A percentile compares a stretch with the other conserved stretches of the same genome.
Conservation (phyloP, 2,888 invertebrate species). For the Noctua fimbriata region DNA sequence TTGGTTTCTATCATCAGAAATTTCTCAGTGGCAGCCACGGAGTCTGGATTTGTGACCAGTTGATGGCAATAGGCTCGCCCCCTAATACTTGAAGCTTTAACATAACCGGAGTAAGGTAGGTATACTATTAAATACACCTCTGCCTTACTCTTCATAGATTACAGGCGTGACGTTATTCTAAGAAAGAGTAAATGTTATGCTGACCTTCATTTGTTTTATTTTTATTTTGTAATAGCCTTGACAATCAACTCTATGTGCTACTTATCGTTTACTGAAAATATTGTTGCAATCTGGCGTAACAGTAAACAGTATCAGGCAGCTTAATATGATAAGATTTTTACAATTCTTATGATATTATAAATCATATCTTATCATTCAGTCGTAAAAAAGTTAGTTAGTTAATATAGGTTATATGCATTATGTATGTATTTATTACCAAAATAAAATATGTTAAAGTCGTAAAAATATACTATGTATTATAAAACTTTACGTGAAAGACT, state of each 20-base stretch:
- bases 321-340: conserved; percentile 50
- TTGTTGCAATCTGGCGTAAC: conserved; percentile 24
- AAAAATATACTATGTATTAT: conserved; percentile 17
- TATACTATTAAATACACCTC: no score
- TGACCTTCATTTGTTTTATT: conserved; percentile 16
- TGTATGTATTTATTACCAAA: no score
- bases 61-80: background rate
- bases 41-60: background rate
- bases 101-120: background rate
- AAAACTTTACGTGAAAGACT: conserved; percentile 17
- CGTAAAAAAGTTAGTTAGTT: no score
- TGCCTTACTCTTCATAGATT: background rate
- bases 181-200: background rate
- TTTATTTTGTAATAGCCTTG: conserved; percentile 33
- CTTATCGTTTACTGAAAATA: conserved; percentile 18
- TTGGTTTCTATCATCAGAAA: background rate
- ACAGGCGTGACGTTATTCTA: background rate
- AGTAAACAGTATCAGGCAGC: conserved; percentile 29
- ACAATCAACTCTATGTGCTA: conserved; percentile 24
- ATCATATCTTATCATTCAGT: conserved; percentile 39
- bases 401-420: no score
- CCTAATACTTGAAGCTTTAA: background rate
- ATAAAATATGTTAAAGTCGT: no score
- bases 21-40: background rate
- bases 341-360: conserved; percentile 25